phyloP scores from a whole-genome alignment of 2,113 vertebrate genomes.

The Eulemur rufifrons region DNA sequence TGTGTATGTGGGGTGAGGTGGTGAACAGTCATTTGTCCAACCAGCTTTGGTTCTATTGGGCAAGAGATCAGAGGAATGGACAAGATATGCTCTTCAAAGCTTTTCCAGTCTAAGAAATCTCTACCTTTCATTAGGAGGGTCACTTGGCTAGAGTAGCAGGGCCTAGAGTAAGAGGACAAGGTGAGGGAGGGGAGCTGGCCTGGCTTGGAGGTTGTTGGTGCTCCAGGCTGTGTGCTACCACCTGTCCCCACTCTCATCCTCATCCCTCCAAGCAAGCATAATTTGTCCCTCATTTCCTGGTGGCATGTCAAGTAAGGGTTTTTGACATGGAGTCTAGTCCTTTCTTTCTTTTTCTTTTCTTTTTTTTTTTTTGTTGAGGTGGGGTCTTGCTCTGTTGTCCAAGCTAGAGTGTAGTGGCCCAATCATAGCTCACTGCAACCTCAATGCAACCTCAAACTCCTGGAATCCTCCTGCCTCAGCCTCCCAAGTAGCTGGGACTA shows the following conservation, averaged over 20 bases:
- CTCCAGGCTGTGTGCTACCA: background rate
- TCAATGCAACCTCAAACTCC: too few relatives aligned
- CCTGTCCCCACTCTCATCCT: background rate
- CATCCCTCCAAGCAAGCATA: background rate
- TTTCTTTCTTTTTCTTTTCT: too few relatives aligned
- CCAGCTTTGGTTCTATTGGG: background rate
- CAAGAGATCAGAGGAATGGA: conserved; percentile 1
- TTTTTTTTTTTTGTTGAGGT: too few relatives aligned
- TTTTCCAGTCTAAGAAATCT: conserved; percentile 20
- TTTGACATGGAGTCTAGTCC: background rate
- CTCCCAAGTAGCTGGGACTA: too few relatives aligned
- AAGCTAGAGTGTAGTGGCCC: too few relatives aligned
- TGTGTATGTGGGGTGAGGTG: background rate
- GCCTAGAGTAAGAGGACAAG: background rate
- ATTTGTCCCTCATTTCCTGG: background rate
- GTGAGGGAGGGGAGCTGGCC: background rate
- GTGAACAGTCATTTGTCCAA: background rate
- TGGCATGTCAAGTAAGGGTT: background rate
- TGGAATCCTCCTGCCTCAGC: too few relatives aligned
- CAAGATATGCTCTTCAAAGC: background rate
- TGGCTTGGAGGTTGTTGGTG: background rate
- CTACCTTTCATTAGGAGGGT: background rate
- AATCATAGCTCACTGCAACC: too few relatives aligned
- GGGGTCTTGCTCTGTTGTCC: too few relatives aligned
- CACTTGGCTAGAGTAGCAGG: background rate